phyloP scores from a whole-genome alignment of 2,113 vertebrate species.

The Gallinago paraguaiae region DNA sequence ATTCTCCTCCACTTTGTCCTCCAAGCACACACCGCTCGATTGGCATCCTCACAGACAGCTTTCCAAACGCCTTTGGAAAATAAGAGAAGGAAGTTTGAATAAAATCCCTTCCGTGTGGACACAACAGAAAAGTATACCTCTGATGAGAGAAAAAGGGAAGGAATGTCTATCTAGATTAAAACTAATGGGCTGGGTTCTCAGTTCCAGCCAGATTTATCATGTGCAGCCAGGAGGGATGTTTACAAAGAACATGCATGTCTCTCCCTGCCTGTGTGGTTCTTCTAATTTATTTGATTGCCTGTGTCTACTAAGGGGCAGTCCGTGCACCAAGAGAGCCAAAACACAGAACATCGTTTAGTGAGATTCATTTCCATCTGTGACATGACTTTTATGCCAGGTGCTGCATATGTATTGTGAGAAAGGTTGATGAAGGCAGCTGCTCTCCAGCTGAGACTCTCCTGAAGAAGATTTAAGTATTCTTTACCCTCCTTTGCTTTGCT shows the following conservation, averaged over 20 bases:
- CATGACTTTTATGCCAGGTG: constrained; percentile 7
- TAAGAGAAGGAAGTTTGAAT: neutral
- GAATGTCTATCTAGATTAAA: neutral
- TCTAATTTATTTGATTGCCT: neutral
- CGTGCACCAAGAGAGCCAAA: neutral
- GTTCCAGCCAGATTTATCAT: neutral
- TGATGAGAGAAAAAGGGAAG: neutral
- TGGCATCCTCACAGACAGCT: neutral
- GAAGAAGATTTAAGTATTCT: constrained; percentile 8
- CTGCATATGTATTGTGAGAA: neutral
- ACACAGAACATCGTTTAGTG: neutral
- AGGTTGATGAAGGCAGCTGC: constrained; percentile 17
- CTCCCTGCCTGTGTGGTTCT: neutral
- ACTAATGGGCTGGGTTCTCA: neutral
- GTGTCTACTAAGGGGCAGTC: neutral
- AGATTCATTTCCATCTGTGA: neutral
- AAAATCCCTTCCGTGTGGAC: neutral
- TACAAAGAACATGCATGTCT: neutral
- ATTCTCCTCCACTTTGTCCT: constrained; percentile 67
- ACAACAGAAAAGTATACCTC: neutral
- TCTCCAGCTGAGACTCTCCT: constrained; percentile 11
- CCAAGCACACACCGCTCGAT: neutral
- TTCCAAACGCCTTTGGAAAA: neutral
- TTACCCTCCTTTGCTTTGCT: neutral
- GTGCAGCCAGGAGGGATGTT: neutral